Conservation (phyloP, 2,113 vertebrate species). For the Cheirogaleus medius region DNA sequence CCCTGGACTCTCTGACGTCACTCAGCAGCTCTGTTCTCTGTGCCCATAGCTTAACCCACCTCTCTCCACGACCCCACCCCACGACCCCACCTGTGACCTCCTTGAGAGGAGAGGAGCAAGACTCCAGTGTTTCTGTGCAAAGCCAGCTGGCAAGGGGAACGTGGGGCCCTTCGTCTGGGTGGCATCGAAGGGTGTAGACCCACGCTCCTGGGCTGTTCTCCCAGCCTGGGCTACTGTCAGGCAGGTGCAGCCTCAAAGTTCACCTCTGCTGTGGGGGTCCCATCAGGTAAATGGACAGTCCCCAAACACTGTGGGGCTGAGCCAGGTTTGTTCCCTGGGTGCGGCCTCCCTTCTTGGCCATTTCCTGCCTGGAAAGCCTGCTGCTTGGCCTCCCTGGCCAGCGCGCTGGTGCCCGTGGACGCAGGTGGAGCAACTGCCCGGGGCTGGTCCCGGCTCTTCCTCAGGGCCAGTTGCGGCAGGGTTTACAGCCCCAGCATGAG, state of each 20-base stretch:
- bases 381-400: background rate
- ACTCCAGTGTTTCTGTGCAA: background rate
- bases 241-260: background rate
- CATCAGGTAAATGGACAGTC: fast-evolving
- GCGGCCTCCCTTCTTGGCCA: background rate
- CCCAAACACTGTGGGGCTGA: fast-evolving
- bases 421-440: fast-evolving
- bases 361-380: background rate
- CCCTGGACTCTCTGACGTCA: background rate
- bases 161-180: background rate
- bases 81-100: background rate
- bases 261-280: fast-evolving
- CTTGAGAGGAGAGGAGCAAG: background rate
- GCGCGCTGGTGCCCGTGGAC: fast-evolving
- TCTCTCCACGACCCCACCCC: fast-evolving
- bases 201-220: background rate
- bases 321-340: background rate
- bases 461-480: background rate
- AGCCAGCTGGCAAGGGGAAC: fast-evolving
- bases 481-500: background rate
- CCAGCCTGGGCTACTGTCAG: background rate
- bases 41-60: background rate
- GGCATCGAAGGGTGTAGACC: background rate
- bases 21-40: background rate
- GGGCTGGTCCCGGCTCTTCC: background rate